Evolutionary conservation across 2,888 invertebrate genomes (phyloP), one percentile per base, ranked within the genome.

Genomic region (Rotaria sp.): DNA sequence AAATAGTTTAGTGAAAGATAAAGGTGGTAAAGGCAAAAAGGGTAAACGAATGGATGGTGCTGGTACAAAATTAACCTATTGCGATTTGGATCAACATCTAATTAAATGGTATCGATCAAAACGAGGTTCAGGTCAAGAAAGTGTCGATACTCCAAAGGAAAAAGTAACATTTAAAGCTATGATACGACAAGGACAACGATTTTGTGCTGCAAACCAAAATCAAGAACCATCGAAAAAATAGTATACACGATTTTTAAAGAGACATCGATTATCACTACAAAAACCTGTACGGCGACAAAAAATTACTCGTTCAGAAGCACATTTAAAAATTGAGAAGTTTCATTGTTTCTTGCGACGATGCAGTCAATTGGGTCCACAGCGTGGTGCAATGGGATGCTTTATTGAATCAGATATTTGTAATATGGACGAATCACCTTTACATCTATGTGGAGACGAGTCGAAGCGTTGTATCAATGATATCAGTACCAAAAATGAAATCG

Each of bases 21-120:
- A 74, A 74, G 41, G 26, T 45, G 45, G 26, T 13, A 80, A 80
- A 45, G 13, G 13, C 2, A 80, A 80, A 45, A 80, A 45, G 45
- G 7, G 80, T 11, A 80, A 80, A 80, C 26, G 80, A 45, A n/a
- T 80, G 10, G 45, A 18, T 13, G 80, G 45, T n/a, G n/a, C 3
- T 11, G 26, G n/a, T 26, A 10, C 26, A 13, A 80, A 80, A 13
- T 35, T 80, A 10, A 5, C 11, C 45, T 80, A 41, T n/a, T 41
- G 24, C 45, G 45, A 80, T 45, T 80, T 80, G 26, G 45, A 80
- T n/a, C 7, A 80, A 26, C 24, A 80, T 45, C n/a, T 80, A 24
- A 80, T 80, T 5, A 80, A 26, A 7, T 80, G 80, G 80, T 80
- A 80, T 80, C 26, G 80, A 45, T 41, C 80, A 45, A 80, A 80